Evolutionary conservation across 2,888 invertebrate genomes (phyloP).

Genomic region (Chloromyia formosa): DNA sequence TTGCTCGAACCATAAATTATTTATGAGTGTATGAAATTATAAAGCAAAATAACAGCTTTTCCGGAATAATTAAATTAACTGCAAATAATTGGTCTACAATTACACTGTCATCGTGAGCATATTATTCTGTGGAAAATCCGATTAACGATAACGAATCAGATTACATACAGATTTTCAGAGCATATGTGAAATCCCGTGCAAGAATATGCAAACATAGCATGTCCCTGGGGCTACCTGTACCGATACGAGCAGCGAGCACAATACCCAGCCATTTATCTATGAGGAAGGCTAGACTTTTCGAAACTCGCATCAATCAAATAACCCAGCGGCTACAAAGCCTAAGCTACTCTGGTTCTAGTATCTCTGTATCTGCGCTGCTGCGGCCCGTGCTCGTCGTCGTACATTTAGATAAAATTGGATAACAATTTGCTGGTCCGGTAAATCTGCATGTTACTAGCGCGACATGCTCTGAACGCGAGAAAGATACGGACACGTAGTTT

Average conservation of each 20-base stretch:
- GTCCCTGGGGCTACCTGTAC: background rate
- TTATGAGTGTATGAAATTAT: background rate
- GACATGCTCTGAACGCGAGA: background rate
- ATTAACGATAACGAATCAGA: constrained; percentile 34
- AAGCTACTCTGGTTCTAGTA: background rate
- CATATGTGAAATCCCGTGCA: background rate
- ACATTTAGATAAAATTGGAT: constrained; percentile 33
- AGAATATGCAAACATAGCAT: background rate
- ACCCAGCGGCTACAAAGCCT: constrained; percentile 6
- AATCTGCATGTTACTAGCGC: constrained; percentile 32
- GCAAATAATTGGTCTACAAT: constrained; percentile 39
- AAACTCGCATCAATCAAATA: constrained; percentile 19
- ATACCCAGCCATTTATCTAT: background rate
- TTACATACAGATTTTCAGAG: background rate
- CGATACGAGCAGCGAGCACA: background rate
- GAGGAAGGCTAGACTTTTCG: background rate
- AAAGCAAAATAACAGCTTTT: constrained; percentile 22
- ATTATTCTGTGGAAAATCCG: constrained; percentile 35
- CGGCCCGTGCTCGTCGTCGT: background rate
- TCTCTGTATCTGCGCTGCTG: background rate
- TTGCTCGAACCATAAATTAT: constrained; percentile 16
- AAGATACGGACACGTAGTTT: background rate
- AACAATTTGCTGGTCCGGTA: constrained; percentile 35
- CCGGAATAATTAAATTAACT: constrained; percentile 30
- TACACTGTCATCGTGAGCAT: constrained; percentile 32